Evolutionary conservation across 2,113 vertebrate genomes (phyloP).

Genomic region (Orthonyx spaldingii): DNA sequence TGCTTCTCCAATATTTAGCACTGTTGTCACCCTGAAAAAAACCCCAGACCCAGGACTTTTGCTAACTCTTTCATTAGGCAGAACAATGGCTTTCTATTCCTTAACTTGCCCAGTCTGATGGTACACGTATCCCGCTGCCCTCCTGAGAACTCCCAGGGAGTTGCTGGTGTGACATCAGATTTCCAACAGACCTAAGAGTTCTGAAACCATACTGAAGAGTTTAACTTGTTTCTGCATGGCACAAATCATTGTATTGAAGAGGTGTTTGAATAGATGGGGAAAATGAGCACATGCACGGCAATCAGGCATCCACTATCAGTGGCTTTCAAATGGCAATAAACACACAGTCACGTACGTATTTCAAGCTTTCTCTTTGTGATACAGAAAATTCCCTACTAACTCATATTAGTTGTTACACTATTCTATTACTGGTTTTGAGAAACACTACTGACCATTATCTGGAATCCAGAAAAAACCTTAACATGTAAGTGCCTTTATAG

Average conservation of each 20-base stretch:
- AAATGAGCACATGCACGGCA: not conserved
- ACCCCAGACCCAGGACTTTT: not conserved
- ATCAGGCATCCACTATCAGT: not conserved
- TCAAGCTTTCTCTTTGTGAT: not conserved
- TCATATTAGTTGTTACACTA: not conserved
- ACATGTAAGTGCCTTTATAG: not conserved
- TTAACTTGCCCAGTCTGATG: not conserved
- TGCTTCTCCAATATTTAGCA: not conserved
- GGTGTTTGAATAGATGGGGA: not conserved
- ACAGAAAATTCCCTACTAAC: not conserved
- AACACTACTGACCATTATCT: not conserved
- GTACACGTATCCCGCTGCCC: not conserved
- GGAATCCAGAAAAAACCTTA: not conserved
- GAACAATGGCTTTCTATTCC: not conserved
- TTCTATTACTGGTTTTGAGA: not conserved
- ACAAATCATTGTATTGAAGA: not conserved
- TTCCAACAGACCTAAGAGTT: not conserved
- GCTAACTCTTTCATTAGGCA: not conserved
- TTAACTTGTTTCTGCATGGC: not conserved
- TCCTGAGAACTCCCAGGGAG: not conserved
- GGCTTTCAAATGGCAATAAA: not conserved
- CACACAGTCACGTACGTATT: accelerated
- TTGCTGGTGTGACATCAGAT: not conserved
- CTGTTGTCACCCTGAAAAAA: not conserved
- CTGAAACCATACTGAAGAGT: not conserved